Conservation (phyloP, 2,797 vertebrate species). For the Phataginus tetradactyla region DNA sequence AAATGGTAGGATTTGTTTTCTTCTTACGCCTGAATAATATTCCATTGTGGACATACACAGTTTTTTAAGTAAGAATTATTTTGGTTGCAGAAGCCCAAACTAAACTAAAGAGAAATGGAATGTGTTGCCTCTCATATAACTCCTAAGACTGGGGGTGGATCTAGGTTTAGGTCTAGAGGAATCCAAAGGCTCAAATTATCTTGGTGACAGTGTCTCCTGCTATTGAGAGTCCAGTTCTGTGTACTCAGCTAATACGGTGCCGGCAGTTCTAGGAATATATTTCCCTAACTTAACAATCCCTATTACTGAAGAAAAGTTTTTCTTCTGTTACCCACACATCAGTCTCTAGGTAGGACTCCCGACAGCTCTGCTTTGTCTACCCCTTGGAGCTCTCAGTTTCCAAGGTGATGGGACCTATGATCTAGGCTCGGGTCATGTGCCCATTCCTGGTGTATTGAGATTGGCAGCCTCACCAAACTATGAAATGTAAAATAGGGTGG, state of each 20-base stretch:
- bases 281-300: constrained; percentile 34
- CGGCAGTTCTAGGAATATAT: constrained; percentile 45
- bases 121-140: constrained; percentile 62
- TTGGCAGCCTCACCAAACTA: not conserved
- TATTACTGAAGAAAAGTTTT: not conserved
- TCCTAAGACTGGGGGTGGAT: constrained; percentile 38
- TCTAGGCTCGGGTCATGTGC: not conserved
- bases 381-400: not conserved
- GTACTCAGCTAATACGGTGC: constrained; percentile 44
- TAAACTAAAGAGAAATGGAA: constrained; percentile 31
- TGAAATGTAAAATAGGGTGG: not conserved
- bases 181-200: constrained; percentile 73
- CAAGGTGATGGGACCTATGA: not conserved
- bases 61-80: constrained; percentile 57
- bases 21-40: too few relatives aligned
- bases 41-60: not conserved
- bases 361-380: constrained; percentile 1
- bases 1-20: too few relatives aligned
- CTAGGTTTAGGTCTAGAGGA: constrained; percentile 54
- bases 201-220: constrained; percentile 60
- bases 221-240: constrained; percentile 65
- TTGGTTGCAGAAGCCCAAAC: constrained; percentile 54
- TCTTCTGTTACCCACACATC: not conserved
- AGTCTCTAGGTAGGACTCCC: constrained; percentile 5
- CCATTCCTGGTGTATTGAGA: not conserved